Evolutionary conservation across 2,888 invertebrate species (phyloP).

Genomic region (Drosophila macrospina): DNA sequence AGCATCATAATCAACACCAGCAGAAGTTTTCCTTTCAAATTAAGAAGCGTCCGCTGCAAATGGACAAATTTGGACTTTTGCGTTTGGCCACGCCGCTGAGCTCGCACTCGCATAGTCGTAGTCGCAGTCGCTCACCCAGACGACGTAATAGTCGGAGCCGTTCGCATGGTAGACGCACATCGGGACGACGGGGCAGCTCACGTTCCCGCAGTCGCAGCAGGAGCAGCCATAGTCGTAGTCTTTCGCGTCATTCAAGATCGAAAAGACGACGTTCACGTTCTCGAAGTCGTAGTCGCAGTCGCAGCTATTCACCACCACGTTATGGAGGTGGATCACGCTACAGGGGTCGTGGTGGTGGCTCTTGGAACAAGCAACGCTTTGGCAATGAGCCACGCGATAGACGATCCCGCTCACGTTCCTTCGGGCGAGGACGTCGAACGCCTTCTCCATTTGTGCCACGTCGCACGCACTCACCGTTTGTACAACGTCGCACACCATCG

Average conservation of each 20-base stretch:
- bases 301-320: conserved; percentile 31
- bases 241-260: conserved; percentile 41
- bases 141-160: conserved; percentile 37
- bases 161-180: conserved; percentile 39
- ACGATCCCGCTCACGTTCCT: conserved; percentile 62
- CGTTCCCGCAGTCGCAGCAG: conserved; percentile 50
- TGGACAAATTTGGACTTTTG: conserved; percentile 91
- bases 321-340: conserved; percentile 35
- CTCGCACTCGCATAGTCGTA: conserved; percentile 74
- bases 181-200: conserved; percentile 29
- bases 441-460: conserved; percentile 86
- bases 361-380: conserved; percentile 16
- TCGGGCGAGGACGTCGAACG: conserved; percentile 60
- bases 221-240: conserved; percentile 41
- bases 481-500: conserved; percentile 84
- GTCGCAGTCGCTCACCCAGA: conserved; percentile 39
- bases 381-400: conserved; percentile 3
- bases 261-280: conserved; percentile 38
- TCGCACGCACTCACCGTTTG: conserved; percentile 78
- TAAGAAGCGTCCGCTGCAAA: conserved; percentile 84
- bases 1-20: conserved; percentile 22
- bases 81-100: conserved; percentile 87
- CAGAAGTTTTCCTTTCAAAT: conserved; percentile 83
- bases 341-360: conserved; percentile 34
- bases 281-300: conserved; percentile 40